phyloP scores from a whole-genome alignment of 37 sponge, comb jelly and placozoan species.

The Spongia lamella region DNA sequence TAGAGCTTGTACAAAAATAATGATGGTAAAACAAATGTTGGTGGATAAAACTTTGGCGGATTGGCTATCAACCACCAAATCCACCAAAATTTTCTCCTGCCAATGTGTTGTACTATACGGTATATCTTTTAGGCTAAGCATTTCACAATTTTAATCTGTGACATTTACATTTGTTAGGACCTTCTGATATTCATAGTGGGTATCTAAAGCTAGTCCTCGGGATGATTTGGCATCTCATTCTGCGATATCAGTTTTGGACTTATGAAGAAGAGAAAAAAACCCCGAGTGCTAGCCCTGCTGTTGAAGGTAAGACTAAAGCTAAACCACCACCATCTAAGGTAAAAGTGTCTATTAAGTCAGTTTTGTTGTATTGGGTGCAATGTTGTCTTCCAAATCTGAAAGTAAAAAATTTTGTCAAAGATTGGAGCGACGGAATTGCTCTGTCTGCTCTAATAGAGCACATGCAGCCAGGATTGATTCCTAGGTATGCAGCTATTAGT shows the following conservation, averaged over 20 bases:
- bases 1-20: neutral
- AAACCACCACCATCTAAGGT: neutral
- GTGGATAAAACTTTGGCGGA: too few relatives aligned
- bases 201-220: conserved; percentile 77
- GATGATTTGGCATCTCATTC: conserved; percentile 75
- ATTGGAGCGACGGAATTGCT: conserved; percentile 77
- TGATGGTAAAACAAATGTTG: neutral
- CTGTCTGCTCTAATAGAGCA: conserved; percentile 77
- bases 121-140: too few relatives aligned
- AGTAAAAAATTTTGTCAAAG: conserved; percentile 65
- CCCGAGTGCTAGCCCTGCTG: neutral
- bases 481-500: conserved; percentile 55
- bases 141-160: too few relatives aligned
- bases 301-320: neutral
- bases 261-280: neutral
- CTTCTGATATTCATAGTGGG: conserved; percentile 46
- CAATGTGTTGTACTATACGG: too few relatives aligned
- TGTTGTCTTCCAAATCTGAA: conserved; percentile 42
- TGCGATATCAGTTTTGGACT: conserved; percentile 59
- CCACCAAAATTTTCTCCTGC: too few relatives aligned
- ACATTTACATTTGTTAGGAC: conserved; percentile 49
- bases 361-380: conserved; percentile 69
- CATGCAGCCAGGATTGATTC: conserved; percentile 47
- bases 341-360: conserved; percentile 62
- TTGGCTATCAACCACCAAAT: too few relatives aligned